Evolutionary conservation across 2,888 invertebrate species (phyloP), one percentile per base, ranked within the genome.

Genomic region (Drosophila greeni): DNA sequence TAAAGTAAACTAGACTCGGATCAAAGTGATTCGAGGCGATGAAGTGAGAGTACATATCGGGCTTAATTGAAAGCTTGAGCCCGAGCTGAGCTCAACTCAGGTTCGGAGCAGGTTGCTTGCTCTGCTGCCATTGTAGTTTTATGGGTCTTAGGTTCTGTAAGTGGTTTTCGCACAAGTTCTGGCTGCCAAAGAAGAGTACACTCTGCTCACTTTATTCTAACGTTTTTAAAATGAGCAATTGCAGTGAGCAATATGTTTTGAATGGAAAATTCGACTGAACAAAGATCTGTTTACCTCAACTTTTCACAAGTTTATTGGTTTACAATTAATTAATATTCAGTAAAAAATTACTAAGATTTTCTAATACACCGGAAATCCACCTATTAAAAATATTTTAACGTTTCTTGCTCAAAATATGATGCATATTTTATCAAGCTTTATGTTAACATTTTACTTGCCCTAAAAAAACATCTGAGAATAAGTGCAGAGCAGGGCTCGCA

Each of bases 11-110:
- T 55, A 34, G 48, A 49, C 60, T 54, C 31, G 33, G 47, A 61
- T 58, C 59, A 68, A 57, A 39, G 56, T 61, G 39, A 70, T 76
- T 67, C 53, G 53, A 54, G 59, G 59, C 66, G 66, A 43, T 68
- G 69, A 68, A 59, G 59, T 59, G 53, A 34, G 43, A 59, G 42
- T 53, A 59, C 53, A 68, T 39, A 67, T 68, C 37, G 59, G 26
- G 52, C 60, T 67, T 67, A 68, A 67, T 68, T 68, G 66, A 68
- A 65, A 54, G 45, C 26, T 12, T 37, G 31, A 65, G 61, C 18
- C 40, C 40, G 9, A 31, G 18, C 43, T 40, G 33, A 23, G 23
- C 14, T 12, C 26, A 24, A 56, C 33, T 58, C 40, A 58, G 55
- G 39, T 40, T 55, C 26, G 20, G 33, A 33, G 40, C 55, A 18